Evolutionary conservation across 2,113 vertebrate genomes (phyloP).

Genomic region (Oreochromis aureus): DNA sequence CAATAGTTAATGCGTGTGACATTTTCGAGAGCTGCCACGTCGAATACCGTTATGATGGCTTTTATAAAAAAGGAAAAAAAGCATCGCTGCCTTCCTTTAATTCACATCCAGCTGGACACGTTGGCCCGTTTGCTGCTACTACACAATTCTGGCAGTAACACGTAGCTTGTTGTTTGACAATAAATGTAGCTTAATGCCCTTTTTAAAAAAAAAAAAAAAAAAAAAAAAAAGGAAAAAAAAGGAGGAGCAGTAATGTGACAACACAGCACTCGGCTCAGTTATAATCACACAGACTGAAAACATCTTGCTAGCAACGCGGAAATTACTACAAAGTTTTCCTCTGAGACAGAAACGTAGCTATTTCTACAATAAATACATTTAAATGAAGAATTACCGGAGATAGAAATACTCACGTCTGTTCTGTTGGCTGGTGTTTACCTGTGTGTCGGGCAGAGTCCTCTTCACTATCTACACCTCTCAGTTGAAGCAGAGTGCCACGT

Average conservation of each 20-base stretch:
- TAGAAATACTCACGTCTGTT: not conserved
- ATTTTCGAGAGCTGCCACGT: slow-evolving; percentile 68
- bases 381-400: fast-evolving
- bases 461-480: not conserved
- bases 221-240: not conserved
- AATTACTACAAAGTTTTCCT: slow-evolving; percentile 41
- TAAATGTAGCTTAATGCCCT: not conserved
- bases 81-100: not conserved
- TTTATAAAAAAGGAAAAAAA: not conserved
- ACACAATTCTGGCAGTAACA: not conserved
- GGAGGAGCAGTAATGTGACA: not conserved
- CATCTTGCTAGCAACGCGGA: slow-evolving; percentile 39
- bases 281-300: not conserved
- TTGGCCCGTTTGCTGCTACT: not conserved
- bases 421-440: slow-evolving; percentile 49
- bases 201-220: not conserved
- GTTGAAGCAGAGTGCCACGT: slow-evolving; percentile 73
- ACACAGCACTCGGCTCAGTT: not conserved
- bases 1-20: not conserved
- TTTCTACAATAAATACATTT: not conserved
- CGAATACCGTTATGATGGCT: slow-evolving; percentile 59
- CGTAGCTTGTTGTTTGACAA: not conserved
- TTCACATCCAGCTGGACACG: not conserved
- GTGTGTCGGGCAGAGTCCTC: slow-evolving; percentile 22
- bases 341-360: not conserved